A percentile compares a stretch with the other conserved stretches of the same genome.
These are phyloP conservation scores for Acomys russatus DNA, from an alignment of 2,797 vertebrate genomes.

Conservation along the genomic window DNA sequence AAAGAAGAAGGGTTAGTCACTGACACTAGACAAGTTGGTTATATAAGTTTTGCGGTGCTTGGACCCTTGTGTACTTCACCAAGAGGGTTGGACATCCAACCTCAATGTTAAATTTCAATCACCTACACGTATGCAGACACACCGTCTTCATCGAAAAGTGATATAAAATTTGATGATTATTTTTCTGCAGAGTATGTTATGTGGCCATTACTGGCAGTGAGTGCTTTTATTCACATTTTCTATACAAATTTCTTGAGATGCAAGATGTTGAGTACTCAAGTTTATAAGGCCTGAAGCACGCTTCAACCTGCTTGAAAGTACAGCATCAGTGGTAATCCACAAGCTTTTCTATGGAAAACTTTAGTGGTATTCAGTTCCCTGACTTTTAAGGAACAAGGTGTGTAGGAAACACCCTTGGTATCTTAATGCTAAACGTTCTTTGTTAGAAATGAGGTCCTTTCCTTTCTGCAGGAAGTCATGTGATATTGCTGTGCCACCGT, in stretches of 20 bases:
- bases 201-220: background rate
- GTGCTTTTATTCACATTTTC: background rate
- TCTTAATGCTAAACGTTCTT: background rate
- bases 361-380: background rate
- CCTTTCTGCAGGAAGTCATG: conserved; percentile 19
- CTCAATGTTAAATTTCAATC: background rate
- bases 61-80: background rate
- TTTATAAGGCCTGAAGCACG: background rate
- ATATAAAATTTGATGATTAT: background rate
- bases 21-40: background rate
- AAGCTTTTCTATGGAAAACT: background rate
- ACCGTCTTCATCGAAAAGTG: conserved; percentile 32
- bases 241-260: background rate
- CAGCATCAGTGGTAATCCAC: background rate
- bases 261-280: background rate
- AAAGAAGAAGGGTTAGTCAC: background rate
- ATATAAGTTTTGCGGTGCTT: background rate
- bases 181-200: background rate
- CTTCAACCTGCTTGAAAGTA: background rate
- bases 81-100: background rate
- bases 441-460: background rate
- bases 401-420: background rate
- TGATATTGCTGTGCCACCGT: background rate
- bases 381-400: background rate
- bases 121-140: background rate